Evolutionary conservation across 2,888 invertebrate species (phyloP).

Genomic region (Diplazon laetatorius): DNA sequence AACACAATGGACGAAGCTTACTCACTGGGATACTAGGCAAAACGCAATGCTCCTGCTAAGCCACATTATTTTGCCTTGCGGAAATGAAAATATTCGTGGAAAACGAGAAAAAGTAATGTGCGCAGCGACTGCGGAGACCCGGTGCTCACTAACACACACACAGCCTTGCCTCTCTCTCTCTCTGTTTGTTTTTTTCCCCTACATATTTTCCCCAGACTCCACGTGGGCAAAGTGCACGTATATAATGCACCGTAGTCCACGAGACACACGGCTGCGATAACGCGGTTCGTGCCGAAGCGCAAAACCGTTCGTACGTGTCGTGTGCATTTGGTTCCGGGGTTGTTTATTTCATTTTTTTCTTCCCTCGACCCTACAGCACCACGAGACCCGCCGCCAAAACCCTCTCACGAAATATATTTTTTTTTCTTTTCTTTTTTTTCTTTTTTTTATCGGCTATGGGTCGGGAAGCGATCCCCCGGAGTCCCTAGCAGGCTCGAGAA

Average conservation of each 20-base stretch:
- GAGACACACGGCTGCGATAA: conserved; percentile 46
- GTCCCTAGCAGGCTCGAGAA: not conserved
- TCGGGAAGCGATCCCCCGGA: conserved; percentile 13
- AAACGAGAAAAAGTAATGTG: conserved; percentile 64
- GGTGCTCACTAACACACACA: conserved; percentile 21
- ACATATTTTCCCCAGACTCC: conserved; percentile 7
- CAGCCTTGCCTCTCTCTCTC: not conserved
- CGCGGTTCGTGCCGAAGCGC: conserved; percentile 32
- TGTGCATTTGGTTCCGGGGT: conserved; percentile 52
- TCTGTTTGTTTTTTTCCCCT: conserved; percentile 3
- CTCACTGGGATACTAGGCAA: conserved; percentile 48
- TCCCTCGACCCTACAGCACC: conserved; percentile 16
- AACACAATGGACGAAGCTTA: conserved; percentile 53
- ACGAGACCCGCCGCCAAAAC: conserved; percentile 13
- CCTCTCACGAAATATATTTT: conserved; percentile 40
- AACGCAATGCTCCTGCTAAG: conserved; percentile 59
- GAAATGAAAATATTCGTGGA: conserved; percentile 66
- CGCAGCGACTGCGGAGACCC: conserved; percentile 50
- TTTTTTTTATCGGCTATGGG: conserved; percentile 54
- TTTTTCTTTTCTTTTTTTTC: too few species aligned
- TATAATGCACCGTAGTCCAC: conserved; percentile 43
- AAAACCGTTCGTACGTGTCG: conserved; percentile 55
- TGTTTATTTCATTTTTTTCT: conserved; percentile 47
- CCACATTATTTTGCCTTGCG: conserved; percentile 64
- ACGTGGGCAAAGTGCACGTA: conserved; percentile 22